Base-by-base conservation (phyloP, 1,140 invertebrate genomes). In the Drosophila sp. region DNA sequence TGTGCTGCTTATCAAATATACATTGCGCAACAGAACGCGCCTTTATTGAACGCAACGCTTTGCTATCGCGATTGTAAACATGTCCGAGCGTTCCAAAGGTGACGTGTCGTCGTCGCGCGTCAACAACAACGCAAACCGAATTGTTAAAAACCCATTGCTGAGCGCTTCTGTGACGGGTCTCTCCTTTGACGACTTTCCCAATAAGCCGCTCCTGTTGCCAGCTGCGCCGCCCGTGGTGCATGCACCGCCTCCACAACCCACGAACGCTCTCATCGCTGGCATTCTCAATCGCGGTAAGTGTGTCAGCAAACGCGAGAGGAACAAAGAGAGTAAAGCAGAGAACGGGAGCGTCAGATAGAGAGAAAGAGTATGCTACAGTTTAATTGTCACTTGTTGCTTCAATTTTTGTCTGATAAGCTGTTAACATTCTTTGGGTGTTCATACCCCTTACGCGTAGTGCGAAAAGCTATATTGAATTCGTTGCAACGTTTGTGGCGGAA, bases 71-170 rank as follows among this genome's bases (percentile, higher is more conserved):
- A 0, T n/a, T 18, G 13, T 46, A 29, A 80, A 64, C 29, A 91
- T 91, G 90, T 90, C 90, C 41, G 90, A 91, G 72, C 86, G 83
- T 62, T 89, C 82, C 48, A 91, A 91, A 90, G 90, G 82, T 91
- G 90, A 91, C 90, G 90, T 90, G 90, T 91, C 89, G 76, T 59
- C 67, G 67, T 21, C 67, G 67, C 73, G 75, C 43, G 51, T 87
- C 73, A 84, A 84, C 81, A 86, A 72, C 78, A 79, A 54, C 53
- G 36, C 66, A 36, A 80, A 59, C 57, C 81, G 81, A 43, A 50
- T 80, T 54, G 80, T 91, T 29, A 91, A 91, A 79, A 92, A 92
- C 71, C 78, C 91, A 32, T 65, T 92, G 27, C 69, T 92, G 8
- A 91, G 91, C 71, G 91, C 91, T 14, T 91, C 91, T 21, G 91